A percentile compares a stretch with the other conserved stretches of the same genome.
Conservation (phyloP, 2,888 invertebrate species). For the Zootermopsis nevadensis region DNA sequence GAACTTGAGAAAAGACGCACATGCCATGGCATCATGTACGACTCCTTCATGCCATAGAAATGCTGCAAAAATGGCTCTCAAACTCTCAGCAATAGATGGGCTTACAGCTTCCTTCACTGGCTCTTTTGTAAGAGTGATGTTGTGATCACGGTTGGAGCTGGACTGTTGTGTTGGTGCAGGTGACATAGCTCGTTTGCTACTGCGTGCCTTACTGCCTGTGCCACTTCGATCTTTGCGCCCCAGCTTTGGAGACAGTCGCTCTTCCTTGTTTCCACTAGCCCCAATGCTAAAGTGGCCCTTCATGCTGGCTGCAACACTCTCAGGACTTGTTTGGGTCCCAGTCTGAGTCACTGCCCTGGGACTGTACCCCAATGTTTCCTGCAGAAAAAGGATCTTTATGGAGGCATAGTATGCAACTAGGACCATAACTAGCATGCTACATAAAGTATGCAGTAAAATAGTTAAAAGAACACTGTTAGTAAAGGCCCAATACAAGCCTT, state of each 20-base stretch:
- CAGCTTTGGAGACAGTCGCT: conserved; percentile 68
- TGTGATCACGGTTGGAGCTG: neutral
- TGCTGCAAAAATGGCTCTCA: conserved; percentile 95
- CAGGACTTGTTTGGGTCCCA: conserved; percentile 79
- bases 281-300: conserved; percentile 73
- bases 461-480: too few relatives aligned
- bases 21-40: conserved; percentile 98
- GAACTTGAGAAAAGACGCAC: conserved; percentile 95
- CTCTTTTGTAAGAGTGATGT: conserved; percentile 61
- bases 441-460: too few relatives aligned
- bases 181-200: conserved; percentile 62
- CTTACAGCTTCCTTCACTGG: conserved; percentile 85
- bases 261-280: conserved; percentile 64
- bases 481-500: too few relatives aligned
- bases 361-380: conserved; percentile 61
- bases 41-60: conserved; percentile 98
- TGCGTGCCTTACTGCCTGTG: conserved; percentile 57
- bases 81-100: conserved; percentile 90
- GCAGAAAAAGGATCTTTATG: neutral
- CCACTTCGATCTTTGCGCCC: conserved; percentile 67
- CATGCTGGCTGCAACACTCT: conserved; percentile 62
- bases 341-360: conserved; percentile 69
- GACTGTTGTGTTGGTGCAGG: conserved; percentile 58
- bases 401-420: too few relatives aligned
- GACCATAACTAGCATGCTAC: too few relatives aligned